Conservation (phyloP, 1,140 invertebrate species). For the Mya arenaria region DNA sequence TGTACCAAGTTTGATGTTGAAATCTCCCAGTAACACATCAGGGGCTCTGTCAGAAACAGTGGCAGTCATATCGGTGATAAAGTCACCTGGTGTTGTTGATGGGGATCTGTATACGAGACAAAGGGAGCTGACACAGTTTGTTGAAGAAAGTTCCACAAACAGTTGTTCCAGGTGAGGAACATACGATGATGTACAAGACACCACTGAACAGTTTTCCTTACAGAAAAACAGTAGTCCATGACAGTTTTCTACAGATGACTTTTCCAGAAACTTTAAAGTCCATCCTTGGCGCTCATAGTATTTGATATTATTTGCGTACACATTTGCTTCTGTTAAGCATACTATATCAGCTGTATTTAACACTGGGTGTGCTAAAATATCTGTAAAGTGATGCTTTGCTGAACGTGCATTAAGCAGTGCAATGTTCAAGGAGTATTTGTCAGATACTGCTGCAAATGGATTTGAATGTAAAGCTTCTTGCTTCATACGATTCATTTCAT, state of each 20-base stretch:
- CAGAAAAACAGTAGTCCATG: not conserved
- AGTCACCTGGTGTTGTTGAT: not conserved
- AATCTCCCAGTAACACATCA: constrained; percentile 5
- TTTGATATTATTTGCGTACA: constrained; percentile 7
- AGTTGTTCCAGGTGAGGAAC: constrained; percentile 8
- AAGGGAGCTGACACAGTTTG: not conserved
- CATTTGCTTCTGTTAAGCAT: constrained; percentile 15
- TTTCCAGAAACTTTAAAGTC: not conserved
- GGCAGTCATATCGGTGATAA: not conserved
- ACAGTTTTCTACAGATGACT: constrained; percentile 2
- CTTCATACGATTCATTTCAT: constrained; percentile 18
- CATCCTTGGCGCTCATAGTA: constrained; percentile 8
- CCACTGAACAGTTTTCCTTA: not conserved
- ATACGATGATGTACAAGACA: constrained; percentile 5
- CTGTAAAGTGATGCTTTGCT: constrained; percentile 1
- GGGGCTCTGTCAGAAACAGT: not conserved
- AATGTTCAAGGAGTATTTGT: not conserved
- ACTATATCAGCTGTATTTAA: constrained; percentile 4
- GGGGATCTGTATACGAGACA: not conserved
- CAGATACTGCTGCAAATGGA: not conserved
- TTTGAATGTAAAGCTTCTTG: not conserved
- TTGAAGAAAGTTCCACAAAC: not conserved
- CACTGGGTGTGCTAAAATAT: not conserved
- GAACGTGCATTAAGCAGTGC: not conserved
- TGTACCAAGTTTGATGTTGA: constrained; percentile 6